phyloP scores from a whole-genome alignment of 2,113 vertebrate species.

The Gallinago media region DNA sequence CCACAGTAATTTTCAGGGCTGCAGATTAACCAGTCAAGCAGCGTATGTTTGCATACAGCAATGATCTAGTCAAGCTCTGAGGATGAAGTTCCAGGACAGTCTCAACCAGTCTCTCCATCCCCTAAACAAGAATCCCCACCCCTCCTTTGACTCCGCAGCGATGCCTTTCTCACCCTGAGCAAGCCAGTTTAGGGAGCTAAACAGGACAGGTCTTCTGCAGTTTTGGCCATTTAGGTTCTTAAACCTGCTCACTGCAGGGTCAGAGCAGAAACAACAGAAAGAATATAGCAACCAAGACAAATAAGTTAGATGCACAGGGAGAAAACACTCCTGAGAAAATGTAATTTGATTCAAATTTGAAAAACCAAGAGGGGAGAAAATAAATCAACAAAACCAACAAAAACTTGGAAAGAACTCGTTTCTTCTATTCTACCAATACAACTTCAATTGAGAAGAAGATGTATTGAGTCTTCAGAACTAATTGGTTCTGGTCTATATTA shows the following conservation, averaged over 20 bases:
- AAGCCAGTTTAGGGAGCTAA: constrained; percentile 7
- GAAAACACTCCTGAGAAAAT: background rate
- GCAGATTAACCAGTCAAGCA: constrained; percentile 47
- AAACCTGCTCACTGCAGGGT: background rate
- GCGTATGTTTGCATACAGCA: constrained; percentile 35
- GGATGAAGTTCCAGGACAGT: constrained; percentile 21
- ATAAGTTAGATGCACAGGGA: fast-evolving
- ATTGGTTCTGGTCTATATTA: background rate
- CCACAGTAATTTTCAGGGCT: constrained; percentile 29
- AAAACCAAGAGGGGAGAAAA: background rate
- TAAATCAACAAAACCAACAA: background rate
- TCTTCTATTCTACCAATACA: background rate
- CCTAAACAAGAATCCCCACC: constrained; percentile 1
- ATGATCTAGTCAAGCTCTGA: background rate
- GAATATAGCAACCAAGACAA: background rate
- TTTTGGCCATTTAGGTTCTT: background rate
- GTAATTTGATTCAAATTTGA: background rate
- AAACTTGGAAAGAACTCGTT: background rate
- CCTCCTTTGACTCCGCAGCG: background rate
- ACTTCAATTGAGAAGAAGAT: background rate
- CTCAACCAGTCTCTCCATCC: background rate
- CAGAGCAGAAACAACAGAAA: background rate
- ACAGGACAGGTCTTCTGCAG: background rate
- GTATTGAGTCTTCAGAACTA: background rate
- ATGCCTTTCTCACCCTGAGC: background rate